Evolutionary conservation across 2,113 vertebrate species (phyloP), one percentile per base, ranked within the genome.

Genomic region (Clupea harengus): DNA sequence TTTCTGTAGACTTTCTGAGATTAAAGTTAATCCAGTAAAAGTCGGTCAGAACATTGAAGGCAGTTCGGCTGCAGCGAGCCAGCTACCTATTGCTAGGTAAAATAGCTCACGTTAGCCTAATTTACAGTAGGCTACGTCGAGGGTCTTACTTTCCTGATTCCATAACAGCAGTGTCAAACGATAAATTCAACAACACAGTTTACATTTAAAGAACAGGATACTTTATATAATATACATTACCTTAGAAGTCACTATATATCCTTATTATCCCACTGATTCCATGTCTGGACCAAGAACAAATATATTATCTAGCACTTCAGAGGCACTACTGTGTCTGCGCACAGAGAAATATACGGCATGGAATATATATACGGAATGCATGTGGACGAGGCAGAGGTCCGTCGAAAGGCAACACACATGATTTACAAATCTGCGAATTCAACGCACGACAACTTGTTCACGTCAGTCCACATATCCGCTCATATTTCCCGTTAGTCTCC

Each of bases 401-500:
- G 72, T 6, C 45, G n/a, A 28, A 47, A 75, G 8, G 6, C 9
- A 6, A 20, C 57, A 10, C 49, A 49, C 13, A 39, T 25, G 57
- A 15, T 84, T 3, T 84, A 83, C 20, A 84, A 20, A 85, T 85
- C 47, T 50, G 25, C 54, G 25, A 46, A 54, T 22, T n/a, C 60
- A 64, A 25, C 60, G 7, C 60, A 25, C 8, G 25, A 39, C 13
- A 82, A 25, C 49, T 46, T 82, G 22, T 0, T 11, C 22, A 28
- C 83, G 88, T 90, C 83, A 87, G 72, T 0, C 72, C 10, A 44
- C 25, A 83, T 44, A 54, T 52, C 81, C 10, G 39, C 22, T 84
- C 81, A 15, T 25, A 81, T 89, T 90, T 90, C 88, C 89, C 82
- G 88, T 89, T 72, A 89, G 54, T 87, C 87, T 81, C 88, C 87